Conservation (phyloP, 2,113 vertebrate species). For the Cisticola juncidis region DNA sequence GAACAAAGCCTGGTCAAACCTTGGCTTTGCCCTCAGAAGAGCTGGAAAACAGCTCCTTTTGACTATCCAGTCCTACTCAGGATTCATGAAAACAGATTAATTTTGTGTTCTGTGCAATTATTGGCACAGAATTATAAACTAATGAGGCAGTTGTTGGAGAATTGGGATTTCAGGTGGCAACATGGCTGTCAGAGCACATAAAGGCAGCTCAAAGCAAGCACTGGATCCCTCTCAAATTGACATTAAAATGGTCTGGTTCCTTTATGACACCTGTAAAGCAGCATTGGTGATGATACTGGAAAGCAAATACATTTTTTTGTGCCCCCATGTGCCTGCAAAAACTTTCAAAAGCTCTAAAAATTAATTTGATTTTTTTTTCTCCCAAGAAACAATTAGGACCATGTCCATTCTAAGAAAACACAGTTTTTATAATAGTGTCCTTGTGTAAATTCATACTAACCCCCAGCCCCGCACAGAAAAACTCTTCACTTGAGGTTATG, state of each 20-base stretch:
- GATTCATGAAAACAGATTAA: not conserved
- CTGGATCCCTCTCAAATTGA: not conserved
- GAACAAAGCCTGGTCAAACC: not conserved
- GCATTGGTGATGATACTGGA: not conserved
- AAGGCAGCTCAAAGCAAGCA: not conserved
- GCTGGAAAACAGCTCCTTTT: not conserved
- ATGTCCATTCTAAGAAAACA: not conserved
- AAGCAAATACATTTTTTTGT: not conserved
- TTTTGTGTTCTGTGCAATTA: not conserved
- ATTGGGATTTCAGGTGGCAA: not conserved
- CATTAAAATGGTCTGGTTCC: not conserved
- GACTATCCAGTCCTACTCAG: not conserved
- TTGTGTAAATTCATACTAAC: not conserved
- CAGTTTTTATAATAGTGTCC: not conserved
- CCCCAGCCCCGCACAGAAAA: not conserved
- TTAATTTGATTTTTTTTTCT: not conserved
- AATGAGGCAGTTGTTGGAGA: not conserved
- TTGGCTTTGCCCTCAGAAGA: not conserved
- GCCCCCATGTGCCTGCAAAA: not conserved
- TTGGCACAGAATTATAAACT: not conserved
- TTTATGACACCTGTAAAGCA: not conserved
- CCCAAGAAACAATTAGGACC: not conserved
- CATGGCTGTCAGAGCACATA: not conserved
- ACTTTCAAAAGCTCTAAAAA: not conserved
- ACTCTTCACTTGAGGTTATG: not conserved